Conservation (phyloP, 2,888 invertebrate genomes). For the Macaria notata region DNA sequence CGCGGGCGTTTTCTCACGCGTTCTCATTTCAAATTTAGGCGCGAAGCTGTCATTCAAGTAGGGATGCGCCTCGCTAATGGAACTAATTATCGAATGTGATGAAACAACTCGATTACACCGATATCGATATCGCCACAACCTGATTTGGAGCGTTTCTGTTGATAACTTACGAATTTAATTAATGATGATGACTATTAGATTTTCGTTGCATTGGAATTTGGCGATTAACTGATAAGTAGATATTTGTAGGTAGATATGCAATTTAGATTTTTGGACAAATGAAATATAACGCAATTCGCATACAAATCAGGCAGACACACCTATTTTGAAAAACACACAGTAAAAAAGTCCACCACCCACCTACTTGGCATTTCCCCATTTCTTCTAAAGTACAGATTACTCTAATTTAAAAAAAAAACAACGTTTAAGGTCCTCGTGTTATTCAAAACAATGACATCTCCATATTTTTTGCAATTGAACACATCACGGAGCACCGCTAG, state of each 20-base stretch:
- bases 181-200: neutral
- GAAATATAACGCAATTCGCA: too few species aligned
- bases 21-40: conserved; percentile 70
- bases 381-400: too few species aligned
- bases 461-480: too few species aligned
- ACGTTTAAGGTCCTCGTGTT: too few species aligned
- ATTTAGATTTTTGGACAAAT: too few species aligned
- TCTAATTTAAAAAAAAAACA: too few species aligned
- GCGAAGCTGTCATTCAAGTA: conserved; percentile 58
- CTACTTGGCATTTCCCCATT: too few species aligned
- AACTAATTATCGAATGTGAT: conserved; percentile 10
- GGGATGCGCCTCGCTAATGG: conserved; percentile 35
- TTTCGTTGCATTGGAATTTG: conserved; percentile 1
- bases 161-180: neutral
- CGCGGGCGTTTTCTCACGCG: conserved; percentile 71
- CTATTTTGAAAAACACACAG: too few species aligned
- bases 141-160: neutral
- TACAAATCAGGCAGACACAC: too few species aligned
- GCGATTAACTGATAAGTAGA: conserved; percentile 3
- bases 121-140: conserved; percentile 16
- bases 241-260: neutral
- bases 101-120: conserved; percentile 12
- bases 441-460: too few species aligned
- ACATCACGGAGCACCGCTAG: conserved; percentile 2
- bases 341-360: too few species aligned